Percentiles rank a stretch among this genome's conserved stretches.
Evolutionary conservation across 2,888 invertebrate genomes (phyloP).

Genomic region (Thymelicus lineola): DNA sequence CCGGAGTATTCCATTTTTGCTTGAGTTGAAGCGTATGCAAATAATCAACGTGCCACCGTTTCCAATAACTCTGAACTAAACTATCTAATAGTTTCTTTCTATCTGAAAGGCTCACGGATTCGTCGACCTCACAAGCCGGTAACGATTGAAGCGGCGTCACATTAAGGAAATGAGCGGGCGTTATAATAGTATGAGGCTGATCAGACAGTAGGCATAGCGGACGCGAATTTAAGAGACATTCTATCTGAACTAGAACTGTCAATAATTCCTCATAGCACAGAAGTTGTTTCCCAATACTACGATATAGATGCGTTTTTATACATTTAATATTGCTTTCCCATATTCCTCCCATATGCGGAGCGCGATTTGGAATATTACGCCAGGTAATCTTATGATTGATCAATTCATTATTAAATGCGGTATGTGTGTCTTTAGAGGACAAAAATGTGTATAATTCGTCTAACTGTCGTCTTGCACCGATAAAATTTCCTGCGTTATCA

Average conservation of each 20-base stretch:
- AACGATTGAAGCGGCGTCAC: constrained; percentile 36
- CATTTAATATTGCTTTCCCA: constrained; percentile 30
- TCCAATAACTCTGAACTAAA: constrained; percentile 36
- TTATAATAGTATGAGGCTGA: constrained; percentile 22
- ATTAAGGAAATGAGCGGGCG: constrained; percentile 33
- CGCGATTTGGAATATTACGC: constrained; percentile 21
- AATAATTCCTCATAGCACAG: constrained; percentile 34
- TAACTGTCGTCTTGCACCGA: constrained; percentile 18
- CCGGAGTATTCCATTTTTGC: constrained; percentile 24
- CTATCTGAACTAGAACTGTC: constrained; percentile 37
- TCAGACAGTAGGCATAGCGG: constrained; percentile 9
- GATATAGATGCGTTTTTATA: constrained; percentile 29
- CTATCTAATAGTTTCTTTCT: constrained; percentile 7
- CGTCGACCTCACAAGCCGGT: constrained; percentile 7
- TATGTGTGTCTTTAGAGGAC: not conserved
- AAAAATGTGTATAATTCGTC: constrained; percentile 23
- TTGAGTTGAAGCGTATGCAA: constrained; percentile 29
- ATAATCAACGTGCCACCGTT: constrained; percentile 34
- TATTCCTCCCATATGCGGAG: constrained; percentile 30
- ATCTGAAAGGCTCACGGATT: no score
- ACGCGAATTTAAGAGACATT: not conserved
- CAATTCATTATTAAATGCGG: no score
- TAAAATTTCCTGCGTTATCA: constrained; percentile 27
- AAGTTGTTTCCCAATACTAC: constrained; percentile 32
- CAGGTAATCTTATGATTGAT: not conserved